These are phyloP conservation scores for Epirrhoe alternata DNA, from an alignment of 2,888 invertebrate genomes.

Conservation along the genomic window DNA sequence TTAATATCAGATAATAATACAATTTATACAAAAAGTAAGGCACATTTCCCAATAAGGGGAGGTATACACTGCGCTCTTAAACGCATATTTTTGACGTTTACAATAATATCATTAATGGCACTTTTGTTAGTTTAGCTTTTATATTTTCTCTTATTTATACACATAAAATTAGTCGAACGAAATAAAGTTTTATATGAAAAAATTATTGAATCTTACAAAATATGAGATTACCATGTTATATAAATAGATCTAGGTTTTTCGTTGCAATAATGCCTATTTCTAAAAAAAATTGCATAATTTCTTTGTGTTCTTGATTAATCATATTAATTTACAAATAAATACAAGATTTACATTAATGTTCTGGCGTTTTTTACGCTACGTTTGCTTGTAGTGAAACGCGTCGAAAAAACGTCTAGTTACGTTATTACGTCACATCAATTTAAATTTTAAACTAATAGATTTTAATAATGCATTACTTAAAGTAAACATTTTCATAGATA, in stretches of 20 bases:
- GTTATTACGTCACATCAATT: constrained; percentile 21
- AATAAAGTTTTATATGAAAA: background rate
- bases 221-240: constrained; percentile 39
- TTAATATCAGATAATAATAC: constrained; percentile 46
- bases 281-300: constrained; percentile 31
- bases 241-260: constrained; percentile 17
- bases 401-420: constrained; percentile 42
- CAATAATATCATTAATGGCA: constrained; percentile 73
- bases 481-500: background rate
- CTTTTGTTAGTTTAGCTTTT: constrained; percentile 60
- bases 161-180: constrained; percentile 20
- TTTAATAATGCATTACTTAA: background rate
- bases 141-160: constrained; percentile 32
- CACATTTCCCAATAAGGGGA: constrained; percentile 29
- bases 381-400: constrained; percentile 43
- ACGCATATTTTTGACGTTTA: constrained; percentile 44
- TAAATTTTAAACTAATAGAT: constrained; percentile 16
- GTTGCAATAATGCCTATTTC: constrained; percentile 39
- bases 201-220: constrained; percentile 11
- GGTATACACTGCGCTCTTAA: constrained; percentile 15
- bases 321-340: constrained; percentile 34
- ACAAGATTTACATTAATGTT: constrained; percentile 23
- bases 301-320: constrained; percentile 29
- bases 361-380: constrained; percentile 44
- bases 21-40: constrained; percentile 43